Base-by-base conservation (phyloP, 2,113 vertebrate genomes). In the Puffinus mauretanicus region DNA sequence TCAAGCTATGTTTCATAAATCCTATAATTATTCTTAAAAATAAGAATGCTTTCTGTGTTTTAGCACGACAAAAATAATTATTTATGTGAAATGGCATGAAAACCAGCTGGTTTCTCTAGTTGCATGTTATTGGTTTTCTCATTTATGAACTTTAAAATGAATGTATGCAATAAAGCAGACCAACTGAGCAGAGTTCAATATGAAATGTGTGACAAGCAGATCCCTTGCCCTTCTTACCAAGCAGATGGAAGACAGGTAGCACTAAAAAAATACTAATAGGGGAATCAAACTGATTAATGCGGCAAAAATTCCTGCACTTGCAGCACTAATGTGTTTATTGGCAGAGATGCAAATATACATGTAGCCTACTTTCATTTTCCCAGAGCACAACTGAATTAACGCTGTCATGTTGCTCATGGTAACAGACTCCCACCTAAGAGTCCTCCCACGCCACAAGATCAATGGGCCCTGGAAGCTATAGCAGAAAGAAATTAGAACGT, bases 401-500 rank as follows among this genome's bases (percentile, higher is more conserved):
- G 5, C 49, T 93, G 72, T 97, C 94, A 38, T 76, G 77, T 62
- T 96, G 86, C 93, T 97, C 94, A 90, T 93, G 90, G 95, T 97
- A 97, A 95, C 73, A 97, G 95, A 91, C 84, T 97, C 90, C 94
- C 85, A 95, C 87, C 27, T 82, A 91, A 61, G 51, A 94, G 75
- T 90, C 77, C 94, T 96, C 96, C 95, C 87, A 94, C 29, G 0
- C 77, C 44, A 87, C 36, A 93, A 95, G 91, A 98, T 97, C 98
- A 97, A 90, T 95, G 49, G 79, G 66, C 51, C 61, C 96, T 96
- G 94, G 75, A 96, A 98, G 75, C 77, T 96, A 90, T 75, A 96
- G 80, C 61, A 96, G 58, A 95, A 96, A 96, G 83, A 96, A 97
- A 97, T 97, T 94, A 95, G 64, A 92, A 95, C 2, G 18, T 93